phyloP scores from a whole-genome alignment of 2,888 invertebrate species.

The Mactromeris polynyma region DNA sequence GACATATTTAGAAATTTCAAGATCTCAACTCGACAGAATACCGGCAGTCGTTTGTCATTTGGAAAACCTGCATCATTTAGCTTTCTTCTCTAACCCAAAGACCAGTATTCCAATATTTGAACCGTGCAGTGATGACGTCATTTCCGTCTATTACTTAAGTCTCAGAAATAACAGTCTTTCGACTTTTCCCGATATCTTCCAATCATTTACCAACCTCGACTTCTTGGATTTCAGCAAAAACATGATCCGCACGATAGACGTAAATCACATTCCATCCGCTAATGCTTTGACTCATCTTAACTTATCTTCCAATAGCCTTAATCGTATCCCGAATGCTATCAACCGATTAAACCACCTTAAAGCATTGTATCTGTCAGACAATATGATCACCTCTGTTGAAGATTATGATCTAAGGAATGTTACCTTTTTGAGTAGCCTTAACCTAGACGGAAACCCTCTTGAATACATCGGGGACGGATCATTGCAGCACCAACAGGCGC shows the following conservation, averaged over 20 bases:
- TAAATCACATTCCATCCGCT: slow-evolving; percentile 2
- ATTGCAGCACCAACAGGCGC: neutral
- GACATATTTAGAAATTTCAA: slow-evolving; percentile 35
- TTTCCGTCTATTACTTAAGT: slow-evolving; percentile 25
- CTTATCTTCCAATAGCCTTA: slow-evolving; percentile 37
- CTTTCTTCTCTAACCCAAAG: slow-evolving; percentile 27
- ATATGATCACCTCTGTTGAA: slow-evolving; percentile 41
- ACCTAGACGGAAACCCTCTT: slow-evolving; percentile 35
- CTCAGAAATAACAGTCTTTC: slow-evolving; percentile 33
- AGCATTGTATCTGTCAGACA: slow-evolving; percentile 28
- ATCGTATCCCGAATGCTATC: slow-evolving; percentile 35
- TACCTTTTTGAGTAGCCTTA: slow-evolving; percentile 21
- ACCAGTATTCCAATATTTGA: slow-evolving; percentile 43
- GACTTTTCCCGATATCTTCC: slow-evolving; percentile 38
- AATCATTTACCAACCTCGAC: slow-evolving; percentile 27
- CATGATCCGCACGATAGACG: slow-evolving; percentile 32
- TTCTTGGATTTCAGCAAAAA: slow-evolving; percentile 37
- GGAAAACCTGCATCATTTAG: slow-evolving; percentile 19
- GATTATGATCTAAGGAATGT: slow-evolving; percentile 29
- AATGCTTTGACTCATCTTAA: slow-evolving; percentile 35
- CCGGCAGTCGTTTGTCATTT: slow-evolving; percentile 41
- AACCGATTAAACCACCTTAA: slow-evolving; percentile 19
- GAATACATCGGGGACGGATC: slow-evolving; percentile 35
- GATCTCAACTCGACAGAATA: slow-evolving; percentile 37
- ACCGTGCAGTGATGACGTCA: slow-evolving; percentile 33